Evolutionary conservation across 1,140 invertebrate species (phyloP), one percentile per base, ranked within the genome.

Genomic region (Heliconius melpomene): DNA sequence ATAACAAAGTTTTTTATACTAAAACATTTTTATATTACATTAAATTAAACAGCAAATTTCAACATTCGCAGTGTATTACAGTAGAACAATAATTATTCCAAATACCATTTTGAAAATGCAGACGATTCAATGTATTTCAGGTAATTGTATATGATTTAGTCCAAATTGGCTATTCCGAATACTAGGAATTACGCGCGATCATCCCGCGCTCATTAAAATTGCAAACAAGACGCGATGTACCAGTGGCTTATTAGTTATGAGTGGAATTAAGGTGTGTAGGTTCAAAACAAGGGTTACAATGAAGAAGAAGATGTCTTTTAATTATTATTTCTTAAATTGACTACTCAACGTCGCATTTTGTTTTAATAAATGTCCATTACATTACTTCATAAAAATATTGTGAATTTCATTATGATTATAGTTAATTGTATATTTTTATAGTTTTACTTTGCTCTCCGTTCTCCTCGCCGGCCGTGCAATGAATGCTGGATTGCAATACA

Each of bases 81-180:
- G 7, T 57, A 23, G n/a, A 23, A 26, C 9, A n/a, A n/a, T 8
- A 60, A 60, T 11, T 23, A 9, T n/a, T 26, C 8, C 8, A 20
- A 60, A 60, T 60, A 60, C 23, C 54, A 60, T 60, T 60, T 66
- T 26, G 26, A 66, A 66, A 66, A 29, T 29, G 26, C 26, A 29
- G 23, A 66, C 11, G 26, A 66, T 66, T 13, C 60, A 66, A 16
- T 26, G 11, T 66, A 66, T 26, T 66, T 20, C 18, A 20, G 50
- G 60, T 66, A 66, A 66, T 66, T 66, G 26, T n/a, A 66, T 66
- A 29, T 66, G 60, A 29, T 66, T 29, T 66, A 66, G 23, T 26
- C 13, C 11, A 29, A 66, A 66, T 66, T 26, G 60, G 23, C 11
- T 66, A 3, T 60, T 60, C n/a, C 54, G 20, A 60, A 60, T 23